phyloP scores from a whole-genome alignment of 2,888 invertebrate species.

The Didymodactylos carnosus region DNA sequence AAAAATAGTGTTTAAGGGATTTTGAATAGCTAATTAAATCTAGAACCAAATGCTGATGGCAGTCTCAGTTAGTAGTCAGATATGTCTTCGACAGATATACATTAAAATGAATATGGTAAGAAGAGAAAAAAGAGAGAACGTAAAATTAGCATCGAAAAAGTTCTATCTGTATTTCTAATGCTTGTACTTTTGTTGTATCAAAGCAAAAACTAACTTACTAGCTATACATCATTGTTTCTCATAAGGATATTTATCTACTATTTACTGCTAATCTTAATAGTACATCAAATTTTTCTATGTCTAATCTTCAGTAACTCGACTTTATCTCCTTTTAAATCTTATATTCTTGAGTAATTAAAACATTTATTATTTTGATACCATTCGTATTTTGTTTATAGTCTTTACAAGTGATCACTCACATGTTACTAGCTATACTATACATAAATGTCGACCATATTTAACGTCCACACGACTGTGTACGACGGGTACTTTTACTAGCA shows the following conservation, averaged over 20 bases:
- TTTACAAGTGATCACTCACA: too few species aligned
- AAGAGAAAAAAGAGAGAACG: neutral
- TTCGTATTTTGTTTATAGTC: too few species aligned
- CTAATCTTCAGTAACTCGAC: neutral
- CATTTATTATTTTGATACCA: too few species aligned
- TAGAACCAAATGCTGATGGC: neutral
- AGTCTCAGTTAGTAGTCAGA: neutral
- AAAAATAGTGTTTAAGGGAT: too few species aligned
- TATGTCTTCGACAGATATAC: neutral
- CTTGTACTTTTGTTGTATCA: neutral
- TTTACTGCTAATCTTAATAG: neutral
- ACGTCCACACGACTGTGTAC: too few species aligned
- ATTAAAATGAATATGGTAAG: neutral
- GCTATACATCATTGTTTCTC: neutral
- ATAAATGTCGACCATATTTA: too few species aligned
- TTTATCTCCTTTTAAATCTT: neutral
- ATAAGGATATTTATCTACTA: neutral
- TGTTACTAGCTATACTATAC: too few species aligned
- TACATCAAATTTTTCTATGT: neutral
- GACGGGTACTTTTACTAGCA: too few species aligned
- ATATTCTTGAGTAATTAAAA: too few species aligned
- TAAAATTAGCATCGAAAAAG: neutral
- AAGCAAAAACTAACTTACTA: neutral
- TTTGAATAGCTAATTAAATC: too few species aligned
- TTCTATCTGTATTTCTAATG: neutral